Evolutionary conservation across 2,888 invertebrate species (phyloP).

Genomic region (Trichogramma evanescens): DNA sequence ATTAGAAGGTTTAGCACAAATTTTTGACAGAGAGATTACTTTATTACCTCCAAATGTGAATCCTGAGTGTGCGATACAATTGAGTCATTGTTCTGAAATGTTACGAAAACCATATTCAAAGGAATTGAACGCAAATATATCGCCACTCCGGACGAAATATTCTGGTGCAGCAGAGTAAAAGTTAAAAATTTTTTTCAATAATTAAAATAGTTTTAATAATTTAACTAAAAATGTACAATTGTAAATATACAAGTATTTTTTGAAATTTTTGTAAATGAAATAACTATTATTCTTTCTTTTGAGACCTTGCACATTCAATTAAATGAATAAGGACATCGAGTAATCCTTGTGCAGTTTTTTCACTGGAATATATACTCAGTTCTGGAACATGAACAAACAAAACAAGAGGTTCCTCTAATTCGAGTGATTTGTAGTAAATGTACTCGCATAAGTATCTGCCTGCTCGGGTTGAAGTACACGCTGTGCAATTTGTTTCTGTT

Average conservation of each 20-base stretch:
- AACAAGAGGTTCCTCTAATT: constrained; percentile 54
- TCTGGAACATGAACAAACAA: constrained; percentile 78
- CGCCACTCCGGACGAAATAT: constrained; percentile 50
- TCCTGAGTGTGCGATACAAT: constrained; percentile 81
- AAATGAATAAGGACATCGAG: constrained; percentile 44
- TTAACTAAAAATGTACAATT: constrained; percentile 6
- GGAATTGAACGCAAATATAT: constrained; percentile 49
- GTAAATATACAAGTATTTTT: constrained; percentile 3
- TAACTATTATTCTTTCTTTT: neutral
- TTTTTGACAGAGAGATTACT: constrained; percentile 83
- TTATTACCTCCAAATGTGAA: constrained; percentile 69
- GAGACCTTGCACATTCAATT: constrained; percentile 19
- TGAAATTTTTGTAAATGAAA: neutral
- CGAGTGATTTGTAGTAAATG: constrained; percentile 70
- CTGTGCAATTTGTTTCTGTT: constrained; percentile 38
- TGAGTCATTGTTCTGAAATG: constrained; percentile 80
- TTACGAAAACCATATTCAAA: constrained; percentile 61
- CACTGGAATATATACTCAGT: constrained; percentile 54
- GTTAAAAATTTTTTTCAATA: constrained; percentile 9
- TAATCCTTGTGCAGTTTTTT: constrained; percentile 55
- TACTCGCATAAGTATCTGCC: constrained; percentile 79
- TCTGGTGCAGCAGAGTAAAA: constrained; percentile 34
- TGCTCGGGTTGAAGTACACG: constrained; percentile 57
- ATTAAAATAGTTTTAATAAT: neutral
- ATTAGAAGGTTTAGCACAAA: constrained; percentile 74